These are phyloP conservation scores for Brachyistius frenatus DNA, from an alignment of 2,113 vertebrate species.

Conservation along the genomic window DNA sequence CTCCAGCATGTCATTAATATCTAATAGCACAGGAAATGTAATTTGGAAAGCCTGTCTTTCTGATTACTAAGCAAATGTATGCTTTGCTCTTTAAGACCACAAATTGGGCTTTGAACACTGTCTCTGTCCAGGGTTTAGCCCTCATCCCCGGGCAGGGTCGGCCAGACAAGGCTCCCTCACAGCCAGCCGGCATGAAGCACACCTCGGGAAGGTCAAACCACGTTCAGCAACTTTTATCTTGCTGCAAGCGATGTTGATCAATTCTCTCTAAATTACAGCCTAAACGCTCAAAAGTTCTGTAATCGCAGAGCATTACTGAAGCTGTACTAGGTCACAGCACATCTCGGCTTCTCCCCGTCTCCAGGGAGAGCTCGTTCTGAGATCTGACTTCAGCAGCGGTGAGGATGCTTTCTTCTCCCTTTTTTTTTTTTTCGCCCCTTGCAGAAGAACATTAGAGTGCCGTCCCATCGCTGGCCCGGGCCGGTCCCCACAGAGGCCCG, in stretches of 20 bases:
- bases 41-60: constrained; percentile 78
- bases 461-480: constrained; percentile 44
- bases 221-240: constrained; percentile 51
- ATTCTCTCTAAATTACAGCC: constrained; percentile 22
- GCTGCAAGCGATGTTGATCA: constrained; percentile 46
- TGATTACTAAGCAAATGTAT: constrained; percentile 82
- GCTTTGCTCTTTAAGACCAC: constrained; percentile 77
- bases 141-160: constrained; percentile 48
- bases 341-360: constrained; percentile 17
- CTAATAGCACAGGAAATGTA: constrained; percentile 81
- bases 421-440: constrained; percentile 17
- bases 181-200: constrained; percentile 7
- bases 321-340: constrained; percentile 41
- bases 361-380: constrained; percentile 34
- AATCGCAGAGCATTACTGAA: constrained; percentile 37
- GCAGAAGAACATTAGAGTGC: constrained; percentile 27
- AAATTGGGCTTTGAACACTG: constrained; percentile 75
- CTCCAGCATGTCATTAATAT: constrained; percentile 85
- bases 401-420: constrained; percentile 36
- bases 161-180: constrained; percentile 19
- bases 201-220: constrained; percentile 63
- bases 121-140: constrained; percentile 65
- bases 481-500: constrained; percentile 76
- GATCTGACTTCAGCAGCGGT: constrained; percentile 44
- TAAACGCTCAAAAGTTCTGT: constrained; percentile 28